These are phyloP conservation scores for Nerophis ophidion DNA, from an alignment of 2,113 vertebrate genomes.

Conservation along the genomic window DNA sequence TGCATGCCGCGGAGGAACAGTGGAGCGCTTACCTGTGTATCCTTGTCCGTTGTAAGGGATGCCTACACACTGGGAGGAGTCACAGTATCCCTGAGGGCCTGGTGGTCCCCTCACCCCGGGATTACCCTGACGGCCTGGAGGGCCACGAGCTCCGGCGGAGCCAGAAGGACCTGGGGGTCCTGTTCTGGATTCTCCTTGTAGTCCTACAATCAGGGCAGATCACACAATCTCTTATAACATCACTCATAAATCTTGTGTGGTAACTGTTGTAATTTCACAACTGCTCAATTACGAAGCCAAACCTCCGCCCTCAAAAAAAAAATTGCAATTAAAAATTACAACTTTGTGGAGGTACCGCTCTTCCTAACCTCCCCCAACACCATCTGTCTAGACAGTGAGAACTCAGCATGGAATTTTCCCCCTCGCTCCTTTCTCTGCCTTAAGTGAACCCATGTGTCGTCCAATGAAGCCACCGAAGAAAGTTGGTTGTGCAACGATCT, in stretches of 20 bases:
- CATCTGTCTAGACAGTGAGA: slow-evolving; percentile 74
- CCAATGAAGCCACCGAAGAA: slow-evolving; percentile 70
- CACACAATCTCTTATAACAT: slow-evolving; percentile 45
- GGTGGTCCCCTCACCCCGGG: slow-evolving; percentile 87
- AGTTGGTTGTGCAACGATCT: slow-evolving; percentile 61
- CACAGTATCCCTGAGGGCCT: slow-evolving; percentile 92
- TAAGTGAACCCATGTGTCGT: slow-evolving; percentile 74
- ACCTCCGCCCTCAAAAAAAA: slow-evolving; percentile 9
- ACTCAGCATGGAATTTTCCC: slow-evolving; percentile 66
- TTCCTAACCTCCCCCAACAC: slow-evolving; percentile 36
- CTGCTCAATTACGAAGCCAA: slow-evolving; percentile 66
- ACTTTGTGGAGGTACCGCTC: slow-evolving; percentile 30
- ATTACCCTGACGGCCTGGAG: slow-evolving; percentile 87
- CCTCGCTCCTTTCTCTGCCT: slow-evolving; percentile 36
- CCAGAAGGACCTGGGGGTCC: slow-evolving; percentile 87
- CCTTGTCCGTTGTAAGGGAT: slow-evolving; percentile 98
- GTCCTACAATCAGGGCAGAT: slow-evolving; percentile 68
- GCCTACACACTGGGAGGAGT: slow-evolving; percentile 96
- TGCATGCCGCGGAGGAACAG: slow-evolving; percentile 44
- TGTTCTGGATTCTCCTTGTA: slow-evolving; percentile 87
- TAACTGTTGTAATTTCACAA: slow-evolving; percentile 60
- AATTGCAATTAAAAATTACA: slow-evolving; percentile 23
- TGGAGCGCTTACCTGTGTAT: slow-evolving; percentile 84
- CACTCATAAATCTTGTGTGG: slow-evolving; percentile 41
- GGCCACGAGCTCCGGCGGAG: slow-evolving; percentile 84